Evolutionary conservation across 2,888 invertebrate genomes (phyloP).

Genomic region (Cataglyphis cursor): DNA sequence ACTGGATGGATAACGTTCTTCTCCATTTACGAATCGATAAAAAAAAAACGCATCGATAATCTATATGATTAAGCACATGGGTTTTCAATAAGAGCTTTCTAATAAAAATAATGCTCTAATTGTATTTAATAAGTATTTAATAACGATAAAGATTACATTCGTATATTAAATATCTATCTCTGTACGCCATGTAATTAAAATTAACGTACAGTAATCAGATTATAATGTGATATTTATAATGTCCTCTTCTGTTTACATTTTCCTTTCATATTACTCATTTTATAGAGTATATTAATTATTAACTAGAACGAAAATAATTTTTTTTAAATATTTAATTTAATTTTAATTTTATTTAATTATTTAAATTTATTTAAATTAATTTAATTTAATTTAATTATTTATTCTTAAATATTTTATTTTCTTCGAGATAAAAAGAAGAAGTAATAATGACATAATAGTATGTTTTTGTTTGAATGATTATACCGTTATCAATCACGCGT

Average conservation of each 20-base stretch:
- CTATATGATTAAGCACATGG: neutral
- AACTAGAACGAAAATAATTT: neutral
- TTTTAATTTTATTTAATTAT: too few species aligned
- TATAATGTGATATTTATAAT: neutral
- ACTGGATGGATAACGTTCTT: neutral
- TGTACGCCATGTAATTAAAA: neutral
- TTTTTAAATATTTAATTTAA: neutral
- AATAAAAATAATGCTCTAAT: neutral
- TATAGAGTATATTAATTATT: neutral
- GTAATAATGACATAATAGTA: neutral
- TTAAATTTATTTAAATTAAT: too few species aligned
- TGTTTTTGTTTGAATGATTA: neutral
- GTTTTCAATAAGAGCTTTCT: neutral
- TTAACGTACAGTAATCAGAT: neutral
- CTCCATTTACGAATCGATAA: neutral
- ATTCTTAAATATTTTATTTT: neutral
- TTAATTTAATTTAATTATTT: neutral
- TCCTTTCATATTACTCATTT: neutral
- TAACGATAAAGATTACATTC: neutral
- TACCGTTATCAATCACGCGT: constrained; percentile 14
- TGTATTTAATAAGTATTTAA: neutral
- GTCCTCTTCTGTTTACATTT: neutral
- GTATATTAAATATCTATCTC: neutral
- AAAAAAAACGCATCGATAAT: neutral
- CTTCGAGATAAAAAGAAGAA: neutral